A percentile compares a stretch with the other conserved stretches of the same genome.
Evolutionary conservation across 1,140 invertebrate species (phyloP).

Genomic region (Aporrectodea caliginosa): DNA sequence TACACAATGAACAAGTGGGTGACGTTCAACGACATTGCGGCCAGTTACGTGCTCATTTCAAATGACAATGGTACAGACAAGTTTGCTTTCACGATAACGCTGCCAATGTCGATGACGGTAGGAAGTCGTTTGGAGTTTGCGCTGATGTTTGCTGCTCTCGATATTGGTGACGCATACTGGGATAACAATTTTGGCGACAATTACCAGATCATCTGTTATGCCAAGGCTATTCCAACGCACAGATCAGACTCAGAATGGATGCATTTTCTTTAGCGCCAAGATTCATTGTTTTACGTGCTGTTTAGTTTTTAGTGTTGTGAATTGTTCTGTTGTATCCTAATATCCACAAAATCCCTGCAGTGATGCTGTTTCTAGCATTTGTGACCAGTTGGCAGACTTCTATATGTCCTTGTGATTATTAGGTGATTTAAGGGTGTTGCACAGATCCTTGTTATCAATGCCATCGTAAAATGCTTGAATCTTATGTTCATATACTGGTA

Average conservation of each 20-base stretch:
- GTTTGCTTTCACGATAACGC: slow-evolving; percentile 72
- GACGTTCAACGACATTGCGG: slow-evolving; percentile 70
- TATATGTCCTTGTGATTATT: too few species aligned
- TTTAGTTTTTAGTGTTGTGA: too few species aligned
- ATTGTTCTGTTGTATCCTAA: too few species aligned
- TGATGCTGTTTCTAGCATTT: too few species aligned
- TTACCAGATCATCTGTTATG: slow-evolving; percentile 61
- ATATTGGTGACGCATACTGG: slow-evolving; percentile 71
- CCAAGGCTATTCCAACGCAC: neutral
- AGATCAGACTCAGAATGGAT: neutral
- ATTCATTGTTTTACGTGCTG: too few species aligned
- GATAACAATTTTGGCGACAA: slow-evolving; percentile 81
- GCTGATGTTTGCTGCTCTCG: slow-evolving; percentile 74
- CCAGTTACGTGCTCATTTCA: slow-evolving; percentile 78
- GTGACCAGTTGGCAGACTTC: too few species aligned
- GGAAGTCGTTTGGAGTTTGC: slow-evolving; percentile 77
- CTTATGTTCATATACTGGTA: too few species aligned
- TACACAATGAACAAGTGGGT: slow-evolving; percentile 83
- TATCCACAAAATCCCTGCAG: too few species aligned
- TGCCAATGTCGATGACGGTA: slow-evolving; percentile 59
- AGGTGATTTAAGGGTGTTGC: too few species aligned
- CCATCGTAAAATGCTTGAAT: too few species aligned
- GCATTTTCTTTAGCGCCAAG: neutral
- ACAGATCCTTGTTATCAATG: too few species aligned
- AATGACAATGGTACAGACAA: slow-evolving; percentile 87